phyloP scores from a whole-genome alignment of 1,140 invertebrate species.

The Aleiodes sp. region DNA sequence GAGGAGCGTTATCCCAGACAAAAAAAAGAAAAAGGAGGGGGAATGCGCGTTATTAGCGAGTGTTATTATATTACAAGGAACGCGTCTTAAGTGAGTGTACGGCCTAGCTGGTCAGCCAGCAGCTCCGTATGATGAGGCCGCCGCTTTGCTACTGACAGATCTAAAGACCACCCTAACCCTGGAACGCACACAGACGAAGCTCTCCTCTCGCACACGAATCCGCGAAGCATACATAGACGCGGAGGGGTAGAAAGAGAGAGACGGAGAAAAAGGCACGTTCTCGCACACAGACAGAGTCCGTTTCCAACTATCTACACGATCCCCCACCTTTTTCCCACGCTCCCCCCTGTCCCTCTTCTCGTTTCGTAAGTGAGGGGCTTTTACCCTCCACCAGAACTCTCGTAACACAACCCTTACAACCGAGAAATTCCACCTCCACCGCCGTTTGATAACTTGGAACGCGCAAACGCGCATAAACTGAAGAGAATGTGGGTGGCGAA shows the following conservation, averaged over 20 bases:
- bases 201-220: too few species aligned
- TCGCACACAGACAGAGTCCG: too few species aligned
- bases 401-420: slow-evolving; percentile 16
- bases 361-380: background rate
- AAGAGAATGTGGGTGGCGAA: slow-evolving; percentile 21
- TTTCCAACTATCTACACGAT: too few species aligned
- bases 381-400: slow-evolving; percentile 30
- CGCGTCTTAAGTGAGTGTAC: slow-evolving; percentile 64
- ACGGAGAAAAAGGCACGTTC: too few species aligned
- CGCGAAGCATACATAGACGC: too few species aligned
- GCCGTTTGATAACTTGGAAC: slow-evolving; percentile 33
- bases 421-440: slow-evolving; percentile 60
- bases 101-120: slow-evolving; percentile 64
- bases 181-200: slow-evolving; percentile 37
- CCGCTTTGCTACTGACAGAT: slow-evolving; percentile 66
- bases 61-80: slow-evolving; percentile 60
- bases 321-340: background rate
- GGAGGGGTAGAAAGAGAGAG: too few species aligned
- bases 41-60: slow-evolving; percentile 46
- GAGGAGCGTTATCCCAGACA: too few species aligned
- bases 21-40: background rate
- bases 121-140: slow-evolving; percentile 67
- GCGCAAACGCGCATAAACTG: slow-evolving; percentile 64
- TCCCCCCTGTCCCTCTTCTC: too few species aligned
- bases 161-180: slow-evolving; percentile 66